phyloP scores from a whole-genome alignment of 1,140 invertebrate genomes.

The Ridgeia piscesae region DNA sequence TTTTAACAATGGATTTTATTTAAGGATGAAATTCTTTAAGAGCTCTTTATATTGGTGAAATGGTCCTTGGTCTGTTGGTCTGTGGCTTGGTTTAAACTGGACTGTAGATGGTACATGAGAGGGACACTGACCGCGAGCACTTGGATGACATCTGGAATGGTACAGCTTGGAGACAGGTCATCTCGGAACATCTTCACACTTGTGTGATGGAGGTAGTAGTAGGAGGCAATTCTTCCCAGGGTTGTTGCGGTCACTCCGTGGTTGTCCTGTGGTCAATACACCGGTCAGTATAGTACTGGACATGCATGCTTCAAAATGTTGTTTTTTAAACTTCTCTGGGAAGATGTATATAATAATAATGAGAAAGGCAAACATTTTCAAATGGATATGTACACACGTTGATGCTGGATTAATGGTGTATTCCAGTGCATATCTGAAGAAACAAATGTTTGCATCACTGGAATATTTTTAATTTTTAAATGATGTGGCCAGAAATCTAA shows the following conservation, averaged over 20 bases:
- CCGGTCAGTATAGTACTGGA: neutral
- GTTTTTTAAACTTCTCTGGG: too few species aligned
- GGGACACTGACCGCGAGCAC: constrained; percentile 67
- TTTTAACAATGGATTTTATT: too few species aligned
- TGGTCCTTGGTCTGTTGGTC: too few species aligned
- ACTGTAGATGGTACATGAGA: too few species aligned
- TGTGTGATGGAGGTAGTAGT: constrained; percentile 94
- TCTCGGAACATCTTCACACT: constrained; percentile 84
- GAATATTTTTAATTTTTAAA: neutral
- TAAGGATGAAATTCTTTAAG: too few species aligned
- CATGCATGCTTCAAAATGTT: neutral
- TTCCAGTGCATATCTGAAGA: neutral
- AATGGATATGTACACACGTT: too few species aligned
- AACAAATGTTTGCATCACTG: neutral
- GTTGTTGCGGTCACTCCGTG: constrained; percentile 75
- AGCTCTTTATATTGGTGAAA: too few species aligned
- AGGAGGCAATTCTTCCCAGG: constrained; percentile 90
- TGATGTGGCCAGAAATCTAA: neutral
- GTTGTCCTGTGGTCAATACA: constrained; percentile 64
- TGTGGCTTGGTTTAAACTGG: too few species aligned
- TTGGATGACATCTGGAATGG: constrained; percentile 74
- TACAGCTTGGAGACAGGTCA: constrained; percentile 67
- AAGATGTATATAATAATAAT: too few species aligned
- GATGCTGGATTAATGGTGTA: too few species aligned
- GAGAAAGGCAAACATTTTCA: too few species aligned